A percentile compares a stretch with the other conserved stretches of the same genome.
phyloP scores from a whole-genome alignment of 2,888 invertebrate genomes.

The Agrochola lychnidis region DNA sequence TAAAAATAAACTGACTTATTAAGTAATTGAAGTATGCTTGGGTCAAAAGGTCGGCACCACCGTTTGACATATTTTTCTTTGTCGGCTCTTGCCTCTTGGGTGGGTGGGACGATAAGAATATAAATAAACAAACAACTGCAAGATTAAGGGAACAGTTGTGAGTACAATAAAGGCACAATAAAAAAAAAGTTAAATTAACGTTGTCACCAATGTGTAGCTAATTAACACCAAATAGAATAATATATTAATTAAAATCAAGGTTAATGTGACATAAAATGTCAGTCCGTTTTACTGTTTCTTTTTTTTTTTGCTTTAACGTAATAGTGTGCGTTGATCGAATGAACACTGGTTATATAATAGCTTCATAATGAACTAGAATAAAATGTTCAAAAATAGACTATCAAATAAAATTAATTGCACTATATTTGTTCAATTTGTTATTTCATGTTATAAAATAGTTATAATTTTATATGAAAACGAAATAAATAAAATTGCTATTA shows the following conservation, averaged over 20 bases:
- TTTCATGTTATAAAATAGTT: background rate
- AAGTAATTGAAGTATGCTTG: background rate
- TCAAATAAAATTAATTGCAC: background rate
- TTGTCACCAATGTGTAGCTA: background rate
- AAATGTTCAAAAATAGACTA: background rate
- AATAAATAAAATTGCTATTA: background rate
- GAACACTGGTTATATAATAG: background rate
- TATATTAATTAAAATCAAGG: constrained; percentile 8
- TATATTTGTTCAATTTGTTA: background rate
- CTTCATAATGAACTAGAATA: background rate
- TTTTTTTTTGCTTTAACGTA: background rate
- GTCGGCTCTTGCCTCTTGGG: background rate
- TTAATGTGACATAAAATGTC: constrained; percentile 1
- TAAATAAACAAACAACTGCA: constrained; percentile 19
- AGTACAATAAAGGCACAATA: background rate
- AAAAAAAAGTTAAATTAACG: background rate
- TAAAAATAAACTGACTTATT: background rate
- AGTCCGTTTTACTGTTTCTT: background rate
- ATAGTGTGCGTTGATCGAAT: background rate
- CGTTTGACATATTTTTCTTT: constrained; percentile 19
- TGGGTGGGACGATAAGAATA: constrained; percentile 23
- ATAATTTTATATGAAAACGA: no score
- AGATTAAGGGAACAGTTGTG: background rate
- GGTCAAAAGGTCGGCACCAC: constrained; percentile 1
- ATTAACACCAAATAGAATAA: background rate